Base-by-base conservation (phyloP, 2,113 vertebrate genomes). In the Saguinus imperator region DNA sequence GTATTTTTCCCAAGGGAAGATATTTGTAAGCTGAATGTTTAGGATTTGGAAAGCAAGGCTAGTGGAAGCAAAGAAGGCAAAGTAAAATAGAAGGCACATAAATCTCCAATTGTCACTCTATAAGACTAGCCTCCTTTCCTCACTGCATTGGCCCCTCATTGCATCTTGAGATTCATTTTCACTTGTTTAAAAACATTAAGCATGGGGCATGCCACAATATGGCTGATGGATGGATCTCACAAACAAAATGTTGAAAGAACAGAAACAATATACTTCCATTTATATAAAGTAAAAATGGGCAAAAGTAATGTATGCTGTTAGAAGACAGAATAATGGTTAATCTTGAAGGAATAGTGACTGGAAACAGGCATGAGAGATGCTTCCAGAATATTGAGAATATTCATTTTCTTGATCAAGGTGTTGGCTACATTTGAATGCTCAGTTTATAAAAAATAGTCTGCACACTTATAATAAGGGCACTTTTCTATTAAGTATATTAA, bases 1-100 rank as follows among this genome's bases (percentile, higher is more conserved):
- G 89, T 92, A 95, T 84, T 97, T 97, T 98, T 75, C 92, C 70
- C 64, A 95, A 92, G 90, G 76, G 72, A 68, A 96, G 14, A 87
- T 91, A 95, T 95, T 90, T 93, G 72, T 96, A 97, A 96, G 50
- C 57, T 94, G n/a, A 27, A 83, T 94, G 40, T 86, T 80, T 96
- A 94, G 77, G 73, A 95, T 75, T 92, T 95, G 72, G 72, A 91
- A 87, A 94, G 57, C 72, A 94, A 82, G 73, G 64, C 21, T 87
- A 68, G 37, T 95, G 76, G 85, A 94, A 89, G 64, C 21, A 95
- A 45, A 87, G 37, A 89, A 90, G 61, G 80, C 43, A 88, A 90
- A 88, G 50, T 94, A 48, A 96, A 94, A 77, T 43, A 95, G 45
- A 94, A 96, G 92, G 79, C 89, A 82, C 37, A 94, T 94, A 87